A percentile compares a stretch with the other conserved stretches of the same genome.
Evolutionary conservation across 2,888 invertebrate genomes (phyloP).

Genomic region (Drosophila fulvimacula): DNA sequence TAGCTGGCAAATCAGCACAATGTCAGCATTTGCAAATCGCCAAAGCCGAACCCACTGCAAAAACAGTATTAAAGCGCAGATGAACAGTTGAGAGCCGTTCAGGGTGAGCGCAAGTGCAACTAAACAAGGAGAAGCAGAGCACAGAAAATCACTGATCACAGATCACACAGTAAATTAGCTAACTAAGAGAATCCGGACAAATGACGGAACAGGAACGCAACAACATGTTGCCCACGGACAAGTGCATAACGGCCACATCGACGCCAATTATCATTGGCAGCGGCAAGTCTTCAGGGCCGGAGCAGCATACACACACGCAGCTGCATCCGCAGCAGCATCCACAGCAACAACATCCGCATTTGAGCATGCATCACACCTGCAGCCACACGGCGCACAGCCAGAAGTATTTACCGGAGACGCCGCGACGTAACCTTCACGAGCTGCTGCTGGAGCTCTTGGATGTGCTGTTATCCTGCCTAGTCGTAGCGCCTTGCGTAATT

Average conservation of each 20-base stretch:
- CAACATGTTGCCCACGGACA: slow-evolving; percentile 62
- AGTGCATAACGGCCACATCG: slow-evolving; percentile 45
- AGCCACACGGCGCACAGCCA: slow-evolving; percentile 33
- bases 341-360: slow-evolving; percentile 24
- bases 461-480: slow-evolving; percentile 88
- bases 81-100: slow-evolving; percentile 53
- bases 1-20: slow-evolving; percentile 49
- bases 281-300: slow-evolving; percentile 53
- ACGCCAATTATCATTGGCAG: slow-evolving; percentile 61
- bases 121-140: slow-evolving; percentile 22
- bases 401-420: slow-evolving; percentile 59
- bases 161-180: slow-evolving; percentile 30
- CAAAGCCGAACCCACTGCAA: slow-evolving; percentile 48
- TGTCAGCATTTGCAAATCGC: slow-evolving; percentile 57
- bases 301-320: slow-evolving; percentile 31
- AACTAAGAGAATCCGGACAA: slow-evolving; percentile 3
- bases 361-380: slow-evolving; percentile 43
- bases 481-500: slow-evolving; percentile 93
- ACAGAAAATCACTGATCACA: slow-evolving; percentile 6
- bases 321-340: slow-evolving; percentile 4
- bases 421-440: slow-evolving; percentile 70
- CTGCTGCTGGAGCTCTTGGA: slow-evolving; percentile 89
- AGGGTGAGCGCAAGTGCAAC: slow-evolving; percentile 22
- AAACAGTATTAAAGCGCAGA: slow-evolving; percentile 59
- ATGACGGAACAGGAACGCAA: slow-evolving; percentile 18